Evolutionary conservation across 2,113 vertebrate genomes (phyloP), one percentile per base, ranked within the genome.

Genomic region (Sarotherodon lohbergeri): DNA sequence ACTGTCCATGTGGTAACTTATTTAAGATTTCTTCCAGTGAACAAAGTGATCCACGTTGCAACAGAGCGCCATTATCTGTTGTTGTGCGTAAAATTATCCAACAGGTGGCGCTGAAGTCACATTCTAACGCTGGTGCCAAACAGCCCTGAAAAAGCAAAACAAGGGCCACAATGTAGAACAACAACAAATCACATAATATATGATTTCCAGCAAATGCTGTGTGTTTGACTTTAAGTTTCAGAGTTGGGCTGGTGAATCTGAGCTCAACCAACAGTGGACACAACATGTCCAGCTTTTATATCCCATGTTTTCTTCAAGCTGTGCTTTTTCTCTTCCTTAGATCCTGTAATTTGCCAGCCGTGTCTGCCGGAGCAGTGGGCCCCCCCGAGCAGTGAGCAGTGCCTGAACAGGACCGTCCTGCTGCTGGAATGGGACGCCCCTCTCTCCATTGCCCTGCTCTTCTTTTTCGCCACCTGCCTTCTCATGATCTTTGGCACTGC

Each of bases 361-460:
- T 98, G 98, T 86, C 91, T 81, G 0, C 29, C 3, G 0, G 71
- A 93, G 34, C 78, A 95, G 90, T 98, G 98, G 97, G 97, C 97
- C 4, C 88, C 88, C 1, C 22, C 83, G 1, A 86, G 68, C 2
- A 97, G 94, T 32, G 93, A 93, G 4, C 68, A 57, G 22, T 98
- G 97, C 90, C 93, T 96, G 68, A 59, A 91, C 10, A 93, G 95
- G 61, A 93, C 32, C 0, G 66, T 96, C 83, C 8, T 93, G 19
- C 96, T 96, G 71, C 95, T 98, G 2, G 36, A 85, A 2, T 97
- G 97, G 97, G 76, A 92, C 0, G 39, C 93, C 36, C 90, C 84
- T 0, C 16, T 96, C 66, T 92, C 97, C 55, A 57, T 97, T 1
- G 6, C 76, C 2, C 92, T 98, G 81, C 84, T 95, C 59, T 1